These are phyloP conservation scores for Platycercus adscitus DNA, from an alignment of 2,113 vertebrate genomes.

Conservation along the genomic window DNA sequence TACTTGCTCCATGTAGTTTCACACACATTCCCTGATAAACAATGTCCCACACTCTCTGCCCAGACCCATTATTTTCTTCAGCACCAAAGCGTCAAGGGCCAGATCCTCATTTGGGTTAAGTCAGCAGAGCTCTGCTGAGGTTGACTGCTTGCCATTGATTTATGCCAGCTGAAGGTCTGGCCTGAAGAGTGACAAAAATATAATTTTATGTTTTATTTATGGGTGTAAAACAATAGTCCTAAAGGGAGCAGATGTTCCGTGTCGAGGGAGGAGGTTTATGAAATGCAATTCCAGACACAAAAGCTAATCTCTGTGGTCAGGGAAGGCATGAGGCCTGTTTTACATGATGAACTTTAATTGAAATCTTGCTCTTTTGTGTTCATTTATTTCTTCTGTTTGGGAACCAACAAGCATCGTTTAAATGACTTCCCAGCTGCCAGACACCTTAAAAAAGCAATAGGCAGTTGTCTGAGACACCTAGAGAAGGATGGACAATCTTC, in stretches of 20 bases:
- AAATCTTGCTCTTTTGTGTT: slow-evolving; percentile 66
- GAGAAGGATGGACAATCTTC: slow-evolving; percentile 8
- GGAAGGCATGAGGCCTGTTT: slow-evolving; percentile 66
- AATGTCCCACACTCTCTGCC: slow-evolving; percentile 71
- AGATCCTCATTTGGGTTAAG: slow-evolving; percentile 58
- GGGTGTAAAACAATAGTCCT: slow-evolving; percentile 76
- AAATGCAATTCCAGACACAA: slow-evolving; percentile 72
- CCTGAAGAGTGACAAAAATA: slow-evolving; percentile 78
- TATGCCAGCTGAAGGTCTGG: slow-evolving; percentile 67
- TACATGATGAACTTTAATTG: slow-evolving; percentile 74
- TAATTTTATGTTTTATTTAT: slow-evolving; percentile 81
- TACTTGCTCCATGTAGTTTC: slow-evolving; percentile 66
- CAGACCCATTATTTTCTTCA: slow-evolving; percentile 75
- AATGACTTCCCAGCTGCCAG: slow-evolving; percentile 43
- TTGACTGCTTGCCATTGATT: slow-evolving; percentile 59
- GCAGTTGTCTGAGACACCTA: slow-evolving; percentile 8
- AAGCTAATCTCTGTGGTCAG: slow-evolving; percentile 74
- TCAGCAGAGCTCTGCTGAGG: slow-evolving; percentile 53
- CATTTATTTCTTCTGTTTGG: slow-evolving; percentile 61
- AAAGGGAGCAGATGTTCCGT: slow-evolving; percentile 67
- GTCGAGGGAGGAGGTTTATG: slow-evolving; percentile 64
- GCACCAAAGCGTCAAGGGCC: slow-evolving; percentile 61
- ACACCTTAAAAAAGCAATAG: slow-evolving; percentile 12
- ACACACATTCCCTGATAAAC: slow-evolving; percentile 74
- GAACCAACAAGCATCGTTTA: slow-evolving; percentile 27